These are phyloP conservation scores for Bradypodion ventrale DNA, from an alignment of 2,797 vertebrate species.

Conservation along the genomic window DNA sequence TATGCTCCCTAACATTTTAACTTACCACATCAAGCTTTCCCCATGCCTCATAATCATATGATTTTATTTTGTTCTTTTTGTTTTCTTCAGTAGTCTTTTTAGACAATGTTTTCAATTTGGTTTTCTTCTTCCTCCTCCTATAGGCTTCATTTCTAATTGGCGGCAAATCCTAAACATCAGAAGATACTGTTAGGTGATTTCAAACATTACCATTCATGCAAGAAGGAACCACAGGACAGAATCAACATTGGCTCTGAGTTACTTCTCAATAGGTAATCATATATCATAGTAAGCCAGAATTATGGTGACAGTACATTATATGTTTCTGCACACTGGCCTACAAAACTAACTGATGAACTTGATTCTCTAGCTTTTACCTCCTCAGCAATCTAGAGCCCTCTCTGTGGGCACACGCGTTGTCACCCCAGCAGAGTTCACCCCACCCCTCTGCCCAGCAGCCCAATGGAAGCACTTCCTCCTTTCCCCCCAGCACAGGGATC, in stretches of 20 bases:
- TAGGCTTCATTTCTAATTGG: slow-evolving; percentile 91
- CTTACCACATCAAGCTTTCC: slow-evolving; percentile 95
- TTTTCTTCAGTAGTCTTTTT: slow-evolving; percentile 75
- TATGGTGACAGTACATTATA: background rate
- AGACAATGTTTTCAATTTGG: slow-evolving; percentile 68
- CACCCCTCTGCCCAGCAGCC: no score
- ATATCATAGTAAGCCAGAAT: background rate
- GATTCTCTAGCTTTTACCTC: background rate
- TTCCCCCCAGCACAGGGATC: no score
- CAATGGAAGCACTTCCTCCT: no score
- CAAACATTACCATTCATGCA: background rate
- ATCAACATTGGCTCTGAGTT: background rate
- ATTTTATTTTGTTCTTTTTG: slow-evolving; percentile 84
- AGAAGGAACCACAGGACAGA: background rate
- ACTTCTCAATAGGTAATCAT: background rate
- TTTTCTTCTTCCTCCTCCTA: slow-evolving; percentile 87
- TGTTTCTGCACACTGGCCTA: background rate
- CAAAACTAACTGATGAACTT: no score
- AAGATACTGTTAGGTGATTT: background rate
- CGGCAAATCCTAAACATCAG: slow-evolving; percentile 80
- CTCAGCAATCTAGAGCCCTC: background rate
- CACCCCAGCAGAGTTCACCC: no score
- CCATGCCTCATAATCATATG: slow-evolving; percentile 91
- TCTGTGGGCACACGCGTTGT: no score
- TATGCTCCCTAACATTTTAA: background rate